phyloP scores from a whole-genome alignment of 2,888 invertebrate species.

The Rhimphoctona megacephalus region DNA sequence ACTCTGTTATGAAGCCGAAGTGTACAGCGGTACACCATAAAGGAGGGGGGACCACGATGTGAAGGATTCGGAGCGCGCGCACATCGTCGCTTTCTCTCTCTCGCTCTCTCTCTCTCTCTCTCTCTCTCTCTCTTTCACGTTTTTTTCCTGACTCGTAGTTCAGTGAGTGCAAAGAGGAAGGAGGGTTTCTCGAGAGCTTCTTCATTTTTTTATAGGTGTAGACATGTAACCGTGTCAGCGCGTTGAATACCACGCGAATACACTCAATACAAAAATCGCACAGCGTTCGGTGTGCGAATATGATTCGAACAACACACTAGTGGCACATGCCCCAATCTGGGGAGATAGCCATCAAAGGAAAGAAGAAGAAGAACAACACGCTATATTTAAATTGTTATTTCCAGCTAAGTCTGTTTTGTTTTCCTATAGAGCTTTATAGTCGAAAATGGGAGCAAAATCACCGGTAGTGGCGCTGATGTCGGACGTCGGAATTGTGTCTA shows the following conservation, averaged over 20 bases:
- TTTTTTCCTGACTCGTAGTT: neutral
- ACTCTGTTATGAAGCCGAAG: constrained; percentile 18
- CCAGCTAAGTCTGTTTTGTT: neutral
- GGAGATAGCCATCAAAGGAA: too few species aligned
- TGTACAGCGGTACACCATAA: constrained; percentile 28
- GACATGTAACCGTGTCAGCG: neutral
- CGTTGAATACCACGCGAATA: neutral
- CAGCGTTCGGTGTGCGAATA: neutral
- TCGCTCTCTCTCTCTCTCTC: neutral
- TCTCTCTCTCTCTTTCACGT: neutral
- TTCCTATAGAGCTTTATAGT: neutral
- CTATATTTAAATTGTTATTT: neutral
- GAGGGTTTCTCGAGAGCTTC: constrained; percentile 14
- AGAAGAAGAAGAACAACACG: neutral
- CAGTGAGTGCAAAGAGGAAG: neutral
- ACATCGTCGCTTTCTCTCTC: neutral
- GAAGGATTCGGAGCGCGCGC: constrained; percentile 50
- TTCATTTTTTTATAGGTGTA: constrained; percentile 10
- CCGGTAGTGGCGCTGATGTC: neutral
- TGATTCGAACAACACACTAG: neutral
- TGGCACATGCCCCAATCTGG: too few species aligned
- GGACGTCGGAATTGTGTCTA: neutral
- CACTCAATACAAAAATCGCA: neutral
- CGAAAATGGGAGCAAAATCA: neutral
- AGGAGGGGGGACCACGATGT: constrained; percentile 4